These are phyloP conservation scores for Eledona agricola DNA, from an alignment of 2,888 invertebrate genomes.

Conservation along the genomic window DNA sequence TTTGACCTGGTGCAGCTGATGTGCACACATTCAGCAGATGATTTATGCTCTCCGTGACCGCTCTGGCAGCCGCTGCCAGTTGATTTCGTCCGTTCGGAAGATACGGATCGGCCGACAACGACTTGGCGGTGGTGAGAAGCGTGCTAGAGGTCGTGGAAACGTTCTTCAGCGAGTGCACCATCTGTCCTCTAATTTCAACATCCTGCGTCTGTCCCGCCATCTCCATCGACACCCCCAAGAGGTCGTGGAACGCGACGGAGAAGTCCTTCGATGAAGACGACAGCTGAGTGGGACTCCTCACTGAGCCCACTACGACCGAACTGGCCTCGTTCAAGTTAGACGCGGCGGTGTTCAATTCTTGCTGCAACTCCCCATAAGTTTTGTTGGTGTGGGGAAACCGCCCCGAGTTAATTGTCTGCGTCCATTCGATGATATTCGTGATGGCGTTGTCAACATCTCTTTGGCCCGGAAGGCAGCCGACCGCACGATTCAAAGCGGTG, in stretches of 20 bases:
- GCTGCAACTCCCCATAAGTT: constrained; percentile 82
- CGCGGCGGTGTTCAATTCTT: constrained; percentile 85
- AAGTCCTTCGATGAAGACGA: constrained; percentile 81
- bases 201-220: constrained; percentile 86
- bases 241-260: constrained; percentile 78
- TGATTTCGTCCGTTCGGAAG: constrained; percentile 93
- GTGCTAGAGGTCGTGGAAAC: constrained; percentile 89
- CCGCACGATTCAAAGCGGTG: constrained; percentile 69
- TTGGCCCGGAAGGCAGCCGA: constrained; percentile 85
- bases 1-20: constrained; percentile 92
- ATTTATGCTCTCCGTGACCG: constrained; percentile 93
- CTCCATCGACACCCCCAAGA: constrained; percentile 82
- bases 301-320: constrained; percentile 81
- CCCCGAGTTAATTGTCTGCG: constrained; percentile 75
- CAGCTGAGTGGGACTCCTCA: constrained; percentile 74
- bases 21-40: constrained; percentile 87
- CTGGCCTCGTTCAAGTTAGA: constrained; percentile 85
- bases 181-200: constrained; percentile 77
- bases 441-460: constrained; percentile 92
- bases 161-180: constrained; percentile 86
- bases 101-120: constrained; percentile 87
- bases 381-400: constrained; percentile 80
- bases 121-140: constrained; percentile 86
- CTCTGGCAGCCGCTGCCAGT: constrained; percentile 85
- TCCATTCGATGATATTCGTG: constrained; percentile 79